Conservation (phyloP, 2,113 vertebrate genomes). For the Actinemys pallida region DNA sequence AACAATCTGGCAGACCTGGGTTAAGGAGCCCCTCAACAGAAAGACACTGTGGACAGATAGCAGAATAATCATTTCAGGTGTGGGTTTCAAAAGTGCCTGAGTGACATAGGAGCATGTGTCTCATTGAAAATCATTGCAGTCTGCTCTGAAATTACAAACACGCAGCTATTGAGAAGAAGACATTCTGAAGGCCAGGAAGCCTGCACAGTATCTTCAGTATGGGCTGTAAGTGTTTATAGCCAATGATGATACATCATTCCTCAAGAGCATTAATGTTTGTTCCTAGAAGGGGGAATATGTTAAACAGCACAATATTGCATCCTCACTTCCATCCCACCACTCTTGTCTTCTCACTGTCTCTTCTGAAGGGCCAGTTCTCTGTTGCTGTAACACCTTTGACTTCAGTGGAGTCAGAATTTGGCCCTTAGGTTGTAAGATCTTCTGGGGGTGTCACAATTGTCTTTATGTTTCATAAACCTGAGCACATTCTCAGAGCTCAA, state of each 20-base stretch:
- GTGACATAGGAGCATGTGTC: neutral
- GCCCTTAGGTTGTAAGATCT: neutral
- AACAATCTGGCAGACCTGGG: neutral
- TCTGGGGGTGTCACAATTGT: neutral
- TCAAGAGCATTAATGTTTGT: neutral
- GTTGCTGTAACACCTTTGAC: neutral
- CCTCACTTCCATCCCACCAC: neutral
- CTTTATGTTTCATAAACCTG: neutral
- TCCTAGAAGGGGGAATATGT: neutral
- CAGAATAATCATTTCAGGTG: neutral
- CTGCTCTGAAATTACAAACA: neutral
- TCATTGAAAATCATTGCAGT: neutral
- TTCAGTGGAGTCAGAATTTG: neutral
- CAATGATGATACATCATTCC: neutral
- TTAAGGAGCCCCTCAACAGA: neutral
- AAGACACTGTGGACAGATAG: neutral
- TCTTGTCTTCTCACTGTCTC: neutral
- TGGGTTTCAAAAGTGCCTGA: neutral
- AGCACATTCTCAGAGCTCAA: neutral
- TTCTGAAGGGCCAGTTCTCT: neutral
- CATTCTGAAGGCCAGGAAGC: neutral
- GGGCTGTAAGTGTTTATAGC: neutral
- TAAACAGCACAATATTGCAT: neutral
- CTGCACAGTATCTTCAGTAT: neutral
- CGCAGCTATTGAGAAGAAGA: neutral